Evolutionary conservation across 2,888 invertebrate species (phyloP).

Genomic region (Poecilus cupreus): DNA sequence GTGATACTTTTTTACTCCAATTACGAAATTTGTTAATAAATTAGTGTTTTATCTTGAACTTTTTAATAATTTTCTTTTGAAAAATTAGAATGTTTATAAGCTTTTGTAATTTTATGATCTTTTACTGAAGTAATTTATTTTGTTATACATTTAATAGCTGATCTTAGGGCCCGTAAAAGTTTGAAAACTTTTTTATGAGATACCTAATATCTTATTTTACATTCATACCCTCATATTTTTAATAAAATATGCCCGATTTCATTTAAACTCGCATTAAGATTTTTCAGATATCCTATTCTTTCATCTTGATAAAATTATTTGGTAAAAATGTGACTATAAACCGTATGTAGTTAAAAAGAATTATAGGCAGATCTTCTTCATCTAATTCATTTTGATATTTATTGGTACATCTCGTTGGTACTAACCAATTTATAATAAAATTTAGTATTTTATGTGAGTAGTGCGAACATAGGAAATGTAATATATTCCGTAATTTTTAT

Average conservation of each 20-base stretch:
- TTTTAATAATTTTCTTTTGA: slow-evolving; percentile 15
- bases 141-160: slow-evolving; percentile 15
- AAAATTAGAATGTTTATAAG: slow-evolving; percentile 27
- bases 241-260: not conserved
- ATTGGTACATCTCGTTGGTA: not conserved
- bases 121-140: slow-evolving; percentile 30
- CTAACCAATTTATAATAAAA: not conserved
- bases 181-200: not conserved
- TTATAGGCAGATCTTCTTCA: too few species aligned
- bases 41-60: slow-evolving; percentile 20
- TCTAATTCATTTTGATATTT: too few species aligned
- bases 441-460: not conserved
- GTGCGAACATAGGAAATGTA: not conserved
- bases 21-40: slow-evolving; percentile 31
- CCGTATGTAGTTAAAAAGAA: too few species aligned
- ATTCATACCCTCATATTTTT: slow-evolving; percentile 15
- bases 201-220: not conserved
- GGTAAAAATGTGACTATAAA: too few species aligned
- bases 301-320: too few species aligned
- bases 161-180: not conserved
- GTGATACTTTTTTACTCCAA: slow-evolving; percentile 22
- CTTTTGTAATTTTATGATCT: slow-evolving; percentile 31
- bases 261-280: not conserved
- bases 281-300: too few species aligned
- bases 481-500: slow-evolving; percentile 31